These are phyloP conservation scores for Tolypeutes matacus DNA, from an alignment of 2,797 vertebrate genomes.

Conservation along the genomic window DNA sequence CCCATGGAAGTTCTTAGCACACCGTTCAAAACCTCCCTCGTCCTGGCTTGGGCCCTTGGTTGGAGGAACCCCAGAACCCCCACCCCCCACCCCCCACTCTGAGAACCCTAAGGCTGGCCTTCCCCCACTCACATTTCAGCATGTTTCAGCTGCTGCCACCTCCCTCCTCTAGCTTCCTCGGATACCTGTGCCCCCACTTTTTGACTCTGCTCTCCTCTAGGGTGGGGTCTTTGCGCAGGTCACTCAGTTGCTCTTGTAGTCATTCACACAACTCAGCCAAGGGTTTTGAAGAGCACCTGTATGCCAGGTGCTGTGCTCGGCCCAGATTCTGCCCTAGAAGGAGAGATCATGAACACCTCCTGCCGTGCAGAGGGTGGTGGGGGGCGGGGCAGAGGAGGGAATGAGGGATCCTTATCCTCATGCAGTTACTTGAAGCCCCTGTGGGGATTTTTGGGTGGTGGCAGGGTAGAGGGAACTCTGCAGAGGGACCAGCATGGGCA, in stretches of 20 bases:
- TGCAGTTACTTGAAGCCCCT: not conserved
- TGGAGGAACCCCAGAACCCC: not conserved
- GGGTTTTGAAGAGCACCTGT: not conserved
- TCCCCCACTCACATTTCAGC: too few relatives aligned
- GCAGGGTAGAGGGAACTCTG: not conserved
- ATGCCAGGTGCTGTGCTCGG: not conserved
- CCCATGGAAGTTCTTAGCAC: not conserved
- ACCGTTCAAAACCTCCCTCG: not conserved
- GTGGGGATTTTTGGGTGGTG: not conserved
- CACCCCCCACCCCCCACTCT: not conserved
- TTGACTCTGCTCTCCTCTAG: not conserved
- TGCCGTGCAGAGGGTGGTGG: not conserved
- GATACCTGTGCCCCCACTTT: too few relatives aligned
- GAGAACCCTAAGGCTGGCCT: not conserved
- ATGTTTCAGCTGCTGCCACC: not conserved
- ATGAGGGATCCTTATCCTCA: not conserved
- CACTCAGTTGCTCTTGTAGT: not conserved
- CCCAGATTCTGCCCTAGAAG: not conserved
- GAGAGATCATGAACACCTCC: not conserved
- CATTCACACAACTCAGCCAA: not conserved
- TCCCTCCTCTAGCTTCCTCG: too few relatives aligned
- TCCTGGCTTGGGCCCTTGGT: not conserved
- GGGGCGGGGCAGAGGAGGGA: not conserved
- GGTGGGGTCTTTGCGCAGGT: not conserved
- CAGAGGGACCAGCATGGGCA: not conserved